Evolutionary conservation across 2,888 invertebrate genomes (phyloP).

Genomic region (Calliphora vomitoria): DNA sequence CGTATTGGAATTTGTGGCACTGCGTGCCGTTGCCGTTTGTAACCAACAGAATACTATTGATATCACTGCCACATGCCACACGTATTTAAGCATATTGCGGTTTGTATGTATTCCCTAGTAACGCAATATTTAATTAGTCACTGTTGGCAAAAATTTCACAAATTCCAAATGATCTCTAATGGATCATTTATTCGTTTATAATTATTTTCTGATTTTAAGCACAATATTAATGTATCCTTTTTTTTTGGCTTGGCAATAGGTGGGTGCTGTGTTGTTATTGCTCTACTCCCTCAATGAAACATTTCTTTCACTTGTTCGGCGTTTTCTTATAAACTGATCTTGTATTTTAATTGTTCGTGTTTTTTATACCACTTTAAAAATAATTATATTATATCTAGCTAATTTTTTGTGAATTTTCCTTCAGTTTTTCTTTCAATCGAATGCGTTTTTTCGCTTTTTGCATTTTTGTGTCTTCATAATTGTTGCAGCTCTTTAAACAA

Average conservation of each 20-base stretch:
- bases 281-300: conserved; percentile 18
- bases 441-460: conserved; percentile 66
- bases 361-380: conserved; percentile 70
- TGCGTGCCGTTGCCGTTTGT: conserved; percentile 77
- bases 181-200: conserved; percentile 50
- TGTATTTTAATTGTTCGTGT: conserved; percentile 68
- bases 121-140: conserved; percentile 21
- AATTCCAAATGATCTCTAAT: conserved; percentile 32
- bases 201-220: conserved; percentile 6
- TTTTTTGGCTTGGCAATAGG: neutral
- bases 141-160: neutral
- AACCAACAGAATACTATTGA: conserved; percentile 76
- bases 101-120: conserved; percentile 25
- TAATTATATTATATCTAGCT: conserved; percentile 28
- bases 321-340: conserved; percentile 71
- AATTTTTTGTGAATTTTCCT: conserved; percentile 59
- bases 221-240: conserved; percentile 42
- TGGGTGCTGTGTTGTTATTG: neutral
- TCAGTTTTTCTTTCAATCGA: conserved; percentile 37
- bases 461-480: conserved; percentile 62
- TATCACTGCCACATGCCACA: conserved; percentile 80
- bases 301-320: conserved; percentile 58
- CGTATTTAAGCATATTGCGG: conserved; percentile 79
- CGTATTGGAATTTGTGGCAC: conserved; percentile 73
- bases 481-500: conserved; percentile 26